Conservation (phyloP, 2,113 vertebrate genomes). For the Anguilla rostrata region DNA sequence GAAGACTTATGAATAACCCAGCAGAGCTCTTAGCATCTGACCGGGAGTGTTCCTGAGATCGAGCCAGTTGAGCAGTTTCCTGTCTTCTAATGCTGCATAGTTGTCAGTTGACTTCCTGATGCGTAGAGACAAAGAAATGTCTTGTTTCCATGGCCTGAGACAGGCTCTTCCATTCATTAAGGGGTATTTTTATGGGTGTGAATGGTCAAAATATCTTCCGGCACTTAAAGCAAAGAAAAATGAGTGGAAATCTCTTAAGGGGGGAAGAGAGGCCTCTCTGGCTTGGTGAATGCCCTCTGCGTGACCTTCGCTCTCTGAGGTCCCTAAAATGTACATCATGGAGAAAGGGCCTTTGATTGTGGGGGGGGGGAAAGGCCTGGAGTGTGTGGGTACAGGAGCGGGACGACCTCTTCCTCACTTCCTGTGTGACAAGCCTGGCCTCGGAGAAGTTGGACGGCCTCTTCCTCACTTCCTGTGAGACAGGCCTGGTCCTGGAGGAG, state of each 20-base stretch:
- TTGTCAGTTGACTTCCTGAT: background rate
- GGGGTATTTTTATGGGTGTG: background rate
- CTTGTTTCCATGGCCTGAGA: background rate
- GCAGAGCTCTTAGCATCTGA: background rate
- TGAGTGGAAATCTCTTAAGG: background rate
- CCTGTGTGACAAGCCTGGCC: too few species aligned
- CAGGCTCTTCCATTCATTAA: background rate
- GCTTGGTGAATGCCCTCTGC: background rate
- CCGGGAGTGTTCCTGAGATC: background rate
- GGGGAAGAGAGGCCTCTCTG: background rate
- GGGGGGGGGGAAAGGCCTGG: too few species aligned
- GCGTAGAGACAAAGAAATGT: background rate
- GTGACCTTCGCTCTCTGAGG: background rate
- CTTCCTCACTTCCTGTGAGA: too few species aligned
- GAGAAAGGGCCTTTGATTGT: background rate
- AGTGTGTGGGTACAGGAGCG: slow-evolving; percentile 45
- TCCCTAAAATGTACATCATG: background rate
- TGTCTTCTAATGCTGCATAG: background rate
- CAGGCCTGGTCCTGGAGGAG: too few species aligned
- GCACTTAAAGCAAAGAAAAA: background rate
- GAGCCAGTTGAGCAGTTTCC: background rate
- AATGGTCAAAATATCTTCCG: background rate
- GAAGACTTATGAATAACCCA: background rate
- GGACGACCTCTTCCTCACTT: background rate
- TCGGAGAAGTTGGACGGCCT: too few species aligned